These are phyloP conservation scores for Aleiodes sp. DNA, from an alignment of 1,140 invertebrate species.

Conservation along the genomic window DNA sequence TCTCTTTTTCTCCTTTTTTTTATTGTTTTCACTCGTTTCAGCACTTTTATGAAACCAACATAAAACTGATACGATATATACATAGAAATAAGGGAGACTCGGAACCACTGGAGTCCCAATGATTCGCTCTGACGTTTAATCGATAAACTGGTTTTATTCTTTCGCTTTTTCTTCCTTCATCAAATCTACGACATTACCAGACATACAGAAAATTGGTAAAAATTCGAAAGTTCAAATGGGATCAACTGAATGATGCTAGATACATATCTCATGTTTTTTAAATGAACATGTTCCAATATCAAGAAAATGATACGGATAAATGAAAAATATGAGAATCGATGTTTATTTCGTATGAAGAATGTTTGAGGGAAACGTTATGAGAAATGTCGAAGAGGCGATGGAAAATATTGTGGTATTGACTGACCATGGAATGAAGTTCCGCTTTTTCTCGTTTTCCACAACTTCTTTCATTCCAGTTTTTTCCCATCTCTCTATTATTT, in stretches of 20 bases:
- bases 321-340: too few species aligned
- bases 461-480: neutral
- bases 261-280: too few species aligned
- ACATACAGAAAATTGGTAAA: neutral
- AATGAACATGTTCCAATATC: slow-evolving; percentile 1
- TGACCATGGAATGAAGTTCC: slow-evolving; percentile 2
- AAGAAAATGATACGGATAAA: too few species aligned
- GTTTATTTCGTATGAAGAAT: neutral
- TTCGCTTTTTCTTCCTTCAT: neutral
- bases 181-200: slow-evolving; percentile 1
- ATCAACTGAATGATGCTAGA: neutral
- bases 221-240: neutral
- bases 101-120: neutral
- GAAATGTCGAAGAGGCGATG: neutral
- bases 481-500: neutral
- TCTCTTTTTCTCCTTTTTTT: too few species aligned
- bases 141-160: neutral
- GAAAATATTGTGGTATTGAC: slow-evolving; percentile 3
- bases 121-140: slow-evolving; percentile 23
- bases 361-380: neutral
- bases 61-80: neutral
- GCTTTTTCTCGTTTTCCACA: neutral
- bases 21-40: too few species aligned
- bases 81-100: neutral
- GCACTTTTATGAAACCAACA: too few species aligned